These are phyloP conservation scores for Pseudorectes ferrugineus DNA, from an alignment of 2,113 vertebrate species.

Conservation along the genomic window DNA sequence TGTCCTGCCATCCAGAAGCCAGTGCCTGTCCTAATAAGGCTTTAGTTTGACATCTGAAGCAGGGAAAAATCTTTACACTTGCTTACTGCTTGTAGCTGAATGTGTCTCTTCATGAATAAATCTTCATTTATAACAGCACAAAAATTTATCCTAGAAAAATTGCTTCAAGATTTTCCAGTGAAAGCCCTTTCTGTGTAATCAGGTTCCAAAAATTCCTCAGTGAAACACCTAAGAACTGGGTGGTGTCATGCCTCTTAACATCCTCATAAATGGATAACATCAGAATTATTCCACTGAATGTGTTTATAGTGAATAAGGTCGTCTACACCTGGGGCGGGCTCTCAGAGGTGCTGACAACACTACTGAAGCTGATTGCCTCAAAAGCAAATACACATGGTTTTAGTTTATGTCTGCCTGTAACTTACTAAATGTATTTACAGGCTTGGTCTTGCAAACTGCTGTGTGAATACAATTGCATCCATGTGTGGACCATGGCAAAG, in stretches of 20 bases:
- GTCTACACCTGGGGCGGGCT: neutral
- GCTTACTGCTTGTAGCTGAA: neutral
- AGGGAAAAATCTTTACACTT: neutral
- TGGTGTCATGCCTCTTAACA: slow-evolving; percentile 14
- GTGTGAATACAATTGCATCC: slow-evolving; percentile 65
- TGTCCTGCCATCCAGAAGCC: neutral
- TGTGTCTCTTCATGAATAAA: neutral
- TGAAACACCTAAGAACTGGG: neutral
- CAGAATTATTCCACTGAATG: slow-evolving; percentile 52
- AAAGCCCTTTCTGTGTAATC: neutral
- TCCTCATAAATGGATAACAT: slow-evolving; percentile 49
- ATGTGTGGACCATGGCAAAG: slow-evolving; percentile 47
- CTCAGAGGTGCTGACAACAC: slow-evolving; percentile 67
- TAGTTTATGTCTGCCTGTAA: slow-evolving; percentile 58
- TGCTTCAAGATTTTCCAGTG: slow-evolving; percentile 5
- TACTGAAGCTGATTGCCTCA: slow-evolving; percentile 56
- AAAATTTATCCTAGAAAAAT: slow-evolving; percentile 6
- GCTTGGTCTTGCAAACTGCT: slow-evolving; percentile 57
- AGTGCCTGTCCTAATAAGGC: neutral
- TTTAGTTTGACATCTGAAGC: neutral
- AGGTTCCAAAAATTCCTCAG: slow-evolving; percentile 6
- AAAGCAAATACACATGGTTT: slow-evolving; percentile 75
- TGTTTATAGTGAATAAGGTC: slow-evolving; percentile 54
- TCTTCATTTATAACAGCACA: neutral
- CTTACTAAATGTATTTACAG: slow-evolving; percentile 67